A percentile compares a stretch with the other conserved stretches of the same genome.
Conservation (phyloP, 2,888 invertebrate species). For the Brenthis hecate region DNA sequence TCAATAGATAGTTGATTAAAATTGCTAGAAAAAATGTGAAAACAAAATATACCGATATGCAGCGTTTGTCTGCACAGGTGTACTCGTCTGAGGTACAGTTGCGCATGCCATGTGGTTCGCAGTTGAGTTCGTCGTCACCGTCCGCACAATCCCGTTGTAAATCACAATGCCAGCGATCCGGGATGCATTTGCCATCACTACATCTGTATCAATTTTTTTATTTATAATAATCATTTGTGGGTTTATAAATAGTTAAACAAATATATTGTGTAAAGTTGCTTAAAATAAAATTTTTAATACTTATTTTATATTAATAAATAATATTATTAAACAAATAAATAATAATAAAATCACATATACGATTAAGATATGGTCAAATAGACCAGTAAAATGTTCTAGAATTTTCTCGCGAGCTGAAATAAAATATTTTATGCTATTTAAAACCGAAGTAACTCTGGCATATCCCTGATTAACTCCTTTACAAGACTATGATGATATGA, state of each 20-base stretch:
- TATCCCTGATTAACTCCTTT: too few relatives aligned
- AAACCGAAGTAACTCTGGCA: too few relatives aligned
- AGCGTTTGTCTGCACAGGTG: constrained; percentile 86
- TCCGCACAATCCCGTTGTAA: constrained; percentile 90
- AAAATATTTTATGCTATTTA: too few relatives aligned
- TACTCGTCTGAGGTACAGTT: constrained; percentile 89
- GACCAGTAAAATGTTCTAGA: too few relatives aligned
- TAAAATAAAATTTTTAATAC: too few relatives aligned
- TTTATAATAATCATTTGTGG: not conserved
- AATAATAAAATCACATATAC: too few relatives aligned
- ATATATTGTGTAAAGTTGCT: not conserved
- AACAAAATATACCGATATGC: constrained; percentile 85
- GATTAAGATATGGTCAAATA: too few relatives aligned
- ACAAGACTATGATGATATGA: too few relatives aligned
- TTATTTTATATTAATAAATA: too few relatives aligned
- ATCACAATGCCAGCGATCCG: constrained; percentile 90
- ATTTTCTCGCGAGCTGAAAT: too few relatives aligned
- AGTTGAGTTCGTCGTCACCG: constrained; percentile 89
- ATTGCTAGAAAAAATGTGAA: not conserved
- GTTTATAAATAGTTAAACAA: not conserved
- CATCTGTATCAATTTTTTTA: constrained; percentile 77
- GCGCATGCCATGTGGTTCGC: constrained; percentile 82
- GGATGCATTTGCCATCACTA: constrained; percentile 90
- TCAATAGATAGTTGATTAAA: too few relatives aligned
- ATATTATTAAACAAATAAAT: too few relatives aligned